phyloP scores from a whole-genome alignment of 2,797 vertebrate genomes.

The Sus cebifrons region DNA sequence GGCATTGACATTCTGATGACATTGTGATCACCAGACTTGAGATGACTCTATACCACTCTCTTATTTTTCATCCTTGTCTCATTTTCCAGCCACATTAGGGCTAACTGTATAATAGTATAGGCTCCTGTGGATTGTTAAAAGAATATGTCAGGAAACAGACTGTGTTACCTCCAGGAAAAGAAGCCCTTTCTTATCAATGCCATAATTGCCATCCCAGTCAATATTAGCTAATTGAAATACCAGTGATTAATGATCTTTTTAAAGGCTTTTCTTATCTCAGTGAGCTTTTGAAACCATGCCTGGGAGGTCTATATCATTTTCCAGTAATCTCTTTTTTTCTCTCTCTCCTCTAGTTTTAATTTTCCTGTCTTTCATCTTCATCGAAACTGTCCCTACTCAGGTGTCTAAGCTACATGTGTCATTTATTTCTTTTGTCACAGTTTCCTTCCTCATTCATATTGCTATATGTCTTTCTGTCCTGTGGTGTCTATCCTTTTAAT shows the following conservation, averaged over 20 bases:
- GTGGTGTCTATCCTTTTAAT: slow-evolving; percentile 81
- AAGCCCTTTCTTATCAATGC: slow-evolving; percentile 87
- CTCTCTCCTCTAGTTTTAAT: slow-evolving; percentile 85
- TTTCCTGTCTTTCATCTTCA: slow-evolving; percentile 90
- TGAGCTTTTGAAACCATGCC: slow-evolving; percentile 82
- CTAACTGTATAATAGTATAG: slow-evolving; percentile 79
- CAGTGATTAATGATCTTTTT: slow-evolving; percentile 89
- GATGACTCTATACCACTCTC: slow-evolving; percentile 71
- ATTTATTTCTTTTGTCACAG: slow-evolving; percentile 89
- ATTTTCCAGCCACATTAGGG: slow-evolving; percentile 83
- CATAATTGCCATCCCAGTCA: slow-evolving; percentile 88
- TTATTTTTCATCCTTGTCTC: slow-evolving; percentile 88
- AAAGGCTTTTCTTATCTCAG: slow-evolving; percentile 87
- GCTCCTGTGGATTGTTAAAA: slow-evolving; percentile 62
- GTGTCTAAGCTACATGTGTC: slow-evolving; percentile 82
- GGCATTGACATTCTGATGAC: slow-evolving; percentile 79
- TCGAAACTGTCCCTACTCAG: slow-evolving; percentile 80
- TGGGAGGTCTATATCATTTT: slow-evolving; percentile 85
- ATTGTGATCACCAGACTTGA: slow-evolving; percentile 76
- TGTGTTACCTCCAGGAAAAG: slow-evolving; percentile 83
- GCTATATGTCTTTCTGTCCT: slow-evolving; percentile 84
- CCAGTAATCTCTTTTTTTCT: slow-evolving; percentile 77
- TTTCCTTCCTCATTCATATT: slow-evolving; percentile 75
- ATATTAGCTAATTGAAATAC: slow-evolving; percentile 90
- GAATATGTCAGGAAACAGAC: slow-evolving; percentile 75